Evolutionary conservation across 2,888 invertebrate species (phyloP), one percentile per base, ranked within the genome.

Genomic region (Odontocolon sp.): DNA sequence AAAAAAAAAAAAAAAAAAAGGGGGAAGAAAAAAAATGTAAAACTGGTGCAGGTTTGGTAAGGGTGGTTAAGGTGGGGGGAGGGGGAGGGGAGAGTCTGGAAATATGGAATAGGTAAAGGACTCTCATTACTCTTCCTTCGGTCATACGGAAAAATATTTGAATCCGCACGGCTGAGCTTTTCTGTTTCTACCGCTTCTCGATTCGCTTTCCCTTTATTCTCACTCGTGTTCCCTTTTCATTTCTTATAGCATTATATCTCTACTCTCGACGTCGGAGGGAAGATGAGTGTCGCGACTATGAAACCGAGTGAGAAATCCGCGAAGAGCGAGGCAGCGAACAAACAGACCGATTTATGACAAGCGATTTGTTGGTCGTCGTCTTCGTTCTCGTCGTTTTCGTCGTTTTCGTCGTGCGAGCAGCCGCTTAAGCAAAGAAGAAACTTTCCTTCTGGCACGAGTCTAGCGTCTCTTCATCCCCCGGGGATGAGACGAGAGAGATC

Each of bases 341-440:
- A 83, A 83, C 82, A 77, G 83, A 83, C 83, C 84, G 85, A 89
- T 88, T 87, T 89, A 88, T 85, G 86, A 85, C 82, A 80, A 83
- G 81, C 87, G 85, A 88, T 88, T 88, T 87, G 85, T 87, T 85
- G 81, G 70, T 71, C 67, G 63, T 70, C 54, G 16, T 76, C 57
- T 14, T 74, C 28, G 40, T 57, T 63, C 57, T 70, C 54, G 16
- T 76, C 57, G 23, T 74, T 21, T 31, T 57, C 47, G 52, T 70
- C 54, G 36, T 61, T 54, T 26, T 50, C 40, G 59, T 61, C 26
- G 38, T 31, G 33, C n/a, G 50, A 57, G 40, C 21, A 18, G 77
- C 79, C 82, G 83, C 80, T 85, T 81, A 69, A 67, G 63, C 72
- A 68, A 68, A 79, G 74, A 69, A 59, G 69, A 40, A 78, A 80